Evolutionary conservation across 2,797 vertebrate genomes (phyloP).

Genomic region (Hippocampus kuda): DNA sequence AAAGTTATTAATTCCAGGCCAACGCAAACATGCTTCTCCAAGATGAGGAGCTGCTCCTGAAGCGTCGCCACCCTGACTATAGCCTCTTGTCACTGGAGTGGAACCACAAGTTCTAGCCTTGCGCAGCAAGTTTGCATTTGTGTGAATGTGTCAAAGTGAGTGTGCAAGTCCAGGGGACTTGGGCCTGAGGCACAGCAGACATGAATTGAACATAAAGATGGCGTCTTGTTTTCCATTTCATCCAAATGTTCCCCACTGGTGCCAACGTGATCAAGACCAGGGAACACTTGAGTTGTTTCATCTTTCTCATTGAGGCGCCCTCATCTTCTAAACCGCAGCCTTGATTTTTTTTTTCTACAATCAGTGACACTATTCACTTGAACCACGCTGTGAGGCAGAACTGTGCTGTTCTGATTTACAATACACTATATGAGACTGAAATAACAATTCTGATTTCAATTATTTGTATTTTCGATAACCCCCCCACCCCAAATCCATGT

Average conservation of each 20-base stretch:
- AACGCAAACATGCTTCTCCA: conserved; percentile 65
- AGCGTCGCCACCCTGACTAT: conserved; percentile 57
- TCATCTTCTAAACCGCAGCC: neutral
- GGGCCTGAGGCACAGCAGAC: conserved; percentile 36
- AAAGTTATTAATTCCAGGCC: conserved; percentile 69
- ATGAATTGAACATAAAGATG: conserved; percentile 52
- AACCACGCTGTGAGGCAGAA: neutral
- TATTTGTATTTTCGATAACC: neutral
- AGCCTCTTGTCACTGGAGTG: conserved; percentile 56
- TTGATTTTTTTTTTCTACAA: neutral
- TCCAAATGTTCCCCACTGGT: conserved; percentile 39
- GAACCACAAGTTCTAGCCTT: conserved; percentile 54
- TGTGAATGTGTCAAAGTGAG: conserved; percentile 20
- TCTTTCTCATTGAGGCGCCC: conserved; percentile 12
- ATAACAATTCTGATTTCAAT: neutral
- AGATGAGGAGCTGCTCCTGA: conserved; percentile 52
- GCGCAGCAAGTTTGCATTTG: conserved; percentile 29
- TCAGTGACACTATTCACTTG: neutral
- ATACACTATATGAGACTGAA: neutral
- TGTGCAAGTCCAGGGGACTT: conserved; percentile 22
- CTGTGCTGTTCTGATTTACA: neutral
- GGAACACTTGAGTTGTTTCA: conserved; percentile 38
- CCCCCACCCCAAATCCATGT: neutral
- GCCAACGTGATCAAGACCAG: conserved; percentile 41
- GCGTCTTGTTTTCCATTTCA: conserved; percentile 51